Conservation (phyloP, 2,888 invertebrate species). For the Tinea semifulvella region DNA sequence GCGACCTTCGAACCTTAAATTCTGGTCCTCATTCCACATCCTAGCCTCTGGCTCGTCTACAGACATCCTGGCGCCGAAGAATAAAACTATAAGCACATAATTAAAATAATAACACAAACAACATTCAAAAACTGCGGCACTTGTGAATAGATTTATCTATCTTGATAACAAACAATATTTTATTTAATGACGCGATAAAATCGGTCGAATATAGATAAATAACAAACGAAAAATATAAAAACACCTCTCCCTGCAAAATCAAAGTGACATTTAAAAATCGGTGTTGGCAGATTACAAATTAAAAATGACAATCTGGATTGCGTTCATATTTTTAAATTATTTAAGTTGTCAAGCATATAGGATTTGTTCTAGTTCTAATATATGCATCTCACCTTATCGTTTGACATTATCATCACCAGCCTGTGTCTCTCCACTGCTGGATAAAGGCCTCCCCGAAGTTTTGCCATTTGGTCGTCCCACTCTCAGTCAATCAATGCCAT, state of each 20-base stretch:
- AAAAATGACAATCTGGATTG: neutral
- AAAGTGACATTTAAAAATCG: neutral
- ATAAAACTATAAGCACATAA: neutral
- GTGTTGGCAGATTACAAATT: neutral
- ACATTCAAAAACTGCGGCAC: neutral
- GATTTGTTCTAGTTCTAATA: no score
- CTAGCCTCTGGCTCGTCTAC: slow-evolving; percentile 55
- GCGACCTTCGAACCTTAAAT: slow-evolving; percentile 45
- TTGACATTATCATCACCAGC: no score
- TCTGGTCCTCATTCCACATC: slow-evolving; percentile 55
- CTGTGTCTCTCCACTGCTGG: no score
- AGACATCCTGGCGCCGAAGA: slow-evolving; percentile 59
- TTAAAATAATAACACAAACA: neutral
- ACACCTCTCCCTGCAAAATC: neutral
- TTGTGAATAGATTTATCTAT: neutral
- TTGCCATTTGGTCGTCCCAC: no score
- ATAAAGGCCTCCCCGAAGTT: no score
- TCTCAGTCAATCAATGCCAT: no score
- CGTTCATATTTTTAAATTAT: no score
- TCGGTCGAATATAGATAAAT: neutral
- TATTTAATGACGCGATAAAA: slow-evolving; percentile 1
- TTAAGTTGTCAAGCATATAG: no score
- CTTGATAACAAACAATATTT: neutral
- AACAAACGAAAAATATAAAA: neutral
- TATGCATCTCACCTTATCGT: no score